A percentile compares a stretch with the other conserved stretches of the same genome.
Evolutionary conservation across 2,797 vertebrate species (phyloP).

Genomic region (Eidolon dupreanum): DNA sequence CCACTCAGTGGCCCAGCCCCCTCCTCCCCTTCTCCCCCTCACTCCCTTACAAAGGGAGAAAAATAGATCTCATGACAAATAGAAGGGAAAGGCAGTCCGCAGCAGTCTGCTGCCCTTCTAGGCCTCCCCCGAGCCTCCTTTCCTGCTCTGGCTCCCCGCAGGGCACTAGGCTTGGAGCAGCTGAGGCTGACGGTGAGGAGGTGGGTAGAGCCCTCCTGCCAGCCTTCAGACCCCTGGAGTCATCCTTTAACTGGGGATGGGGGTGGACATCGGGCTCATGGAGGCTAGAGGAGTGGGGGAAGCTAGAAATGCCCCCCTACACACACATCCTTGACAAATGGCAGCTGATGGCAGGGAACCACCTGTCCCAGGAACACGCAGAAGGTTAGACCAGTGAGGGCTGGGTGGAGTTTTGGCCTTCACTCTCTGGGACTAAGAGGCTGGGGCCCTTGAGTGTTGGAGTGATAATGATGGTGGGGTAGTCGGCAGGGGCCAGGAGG

Average conservation of each 20-base stretch:
- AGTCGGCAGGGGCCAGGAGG: background rate
- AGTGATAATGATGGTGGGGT: background rate
- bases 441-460: background rate
- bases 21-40: constrained; percentile 8
- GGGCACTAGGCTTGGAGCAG: background rate
- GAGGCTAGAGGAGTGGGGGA: background rate
- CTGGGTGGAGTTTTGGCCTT: background rate
- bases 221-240: background rate
- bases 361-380: background rate
- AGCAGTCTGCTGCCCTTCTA: constrained; percentile 29
- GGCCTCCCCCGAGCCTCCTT: background rate
- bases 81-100: background rate
- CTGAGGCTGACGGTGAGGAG: background rate
- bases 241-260: background rate
- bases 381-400: background rate
- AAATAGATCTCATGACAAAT: constrained; percentile 43
- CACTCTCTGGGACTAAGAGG: background rate
- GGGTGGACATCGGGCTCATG: background rate
- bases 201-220: background rate
- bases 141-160: background rate
- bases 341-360: background rate
- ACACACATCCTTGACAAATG: background rate
- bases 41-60: constrained; percentile 50
- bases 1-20: background rate
- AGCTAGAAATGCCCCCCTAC: background rate